phyloP scores from a whole-genome alignment of 2,888 invertebrate species.

The Geotrupes spiniger region DNA sequence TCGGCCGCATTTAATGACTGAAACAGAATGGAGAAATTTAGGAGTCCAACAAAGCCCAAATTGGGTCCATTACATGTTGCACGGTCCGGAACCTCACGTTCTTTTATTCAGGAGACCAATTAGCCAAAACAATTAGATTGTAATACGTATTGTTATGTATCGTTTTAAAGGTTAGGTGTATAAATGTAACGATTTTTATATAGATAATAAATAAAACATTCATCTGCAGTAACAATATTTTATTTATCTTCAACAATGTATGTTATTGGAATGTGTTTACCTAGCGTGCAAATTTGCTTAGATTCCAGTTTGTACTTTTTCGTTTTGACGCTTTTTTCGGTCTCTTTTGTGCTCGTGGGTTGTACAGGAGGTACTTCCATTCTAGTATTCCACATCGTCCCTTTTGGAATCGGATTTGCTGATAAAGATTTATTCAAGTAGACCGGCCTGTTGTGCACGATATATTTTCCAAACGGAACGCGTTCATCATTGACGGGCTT shows the following conservation, averaged over 20 bases:
- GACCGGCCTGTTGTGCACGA: conserved; percentile 5
- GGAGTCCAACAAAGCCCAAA: conserved; percentile 93
- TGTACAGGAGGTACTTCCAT: background rate
- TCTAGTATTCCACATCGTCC: conserved; percentile 4
- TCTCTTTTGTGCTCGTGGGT: too few relatives aligned
- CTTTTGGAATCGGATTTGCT: conserved; percentile 1
- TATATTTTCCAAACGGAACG: conserved; percentile 1
- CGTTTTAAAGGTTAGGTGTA: conserved; percentile 3
- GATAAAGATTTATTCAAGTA: background rate
- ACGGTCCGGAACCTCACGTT: conserved; percentile 88
- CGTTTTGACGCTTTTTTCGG: background rate
- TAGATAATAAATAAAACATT: conserved; percentile 3
- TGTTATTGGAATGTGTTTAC: conserved; percentile 13
- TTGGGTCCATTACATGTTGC: conserved; percentile 89
- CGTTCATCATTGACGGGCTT: too few relatives aligned
- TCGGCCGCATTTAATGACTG: conserved; percentile 87
- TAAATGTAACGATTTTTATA: conserved; percentile 4
- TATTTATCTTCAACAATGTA: conserved; percentile 11
- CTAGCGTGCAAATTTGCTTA: conserved; percentile 11
- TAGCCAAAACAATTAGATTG: conserved; percentile 6
- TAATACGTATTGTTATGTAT: conserved; percentile 11
- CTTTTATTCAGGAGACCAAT: conserved; percentile 69
- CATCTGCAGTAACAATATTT: background rate
- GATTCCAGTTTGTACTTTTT: conserved; percentile 15
- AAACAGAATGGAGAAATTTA: conserved; percentile 91